These are phyloP conservation scores for Oncorhynchus keta DNA, from an alignment of 2,113 vertebrate genomes.

Conservation along the genomic window DNA sequence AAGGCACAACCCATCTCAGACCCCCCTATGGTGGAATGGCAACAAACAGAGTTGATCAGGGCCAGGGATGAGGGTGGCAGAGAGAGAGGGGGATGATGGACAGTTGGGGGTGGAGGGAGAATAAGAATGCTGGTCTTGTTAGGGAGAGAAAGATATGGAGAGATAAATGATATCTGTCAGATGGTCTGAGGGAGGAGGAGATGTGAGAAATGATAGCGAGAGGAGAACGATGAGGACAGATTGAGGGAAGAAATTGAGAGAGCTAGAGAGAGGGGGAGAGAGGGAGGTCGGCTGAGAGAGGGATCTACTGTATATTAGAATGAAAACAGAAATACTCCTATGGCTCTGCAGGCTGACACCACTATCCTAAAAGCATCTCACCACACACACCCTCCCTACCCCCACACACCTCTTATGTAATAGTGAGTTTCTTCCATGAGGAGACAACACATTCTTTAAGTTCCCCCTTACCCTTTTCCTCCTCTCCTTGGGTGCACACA, in stretches of 20 bases:
- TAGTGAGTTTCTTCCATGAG: conserved; percentile 22
- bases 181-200: conserved; percentile 60
- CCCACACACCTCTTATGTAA: conserved; percentile 4
- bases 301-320: conserved; percentile 51
- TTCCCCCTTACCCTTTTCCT: not conserved
- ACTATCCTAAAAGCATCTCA: conserved; percentile 20
- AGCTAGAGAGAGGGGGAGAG: not conserved
- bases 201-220: conserved; percentile 36
- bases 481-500: not conserved
- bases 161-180: conserved; percentile 64
- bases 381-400: conserved; percentile 7
- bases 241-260: conserved; percentile 49
- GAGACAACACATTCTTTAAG: conserved; percentile 26
- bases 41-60: not conserved
- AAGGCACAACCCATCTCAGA: conserved; percentile 20
- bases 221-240: conserved; percentile 37
- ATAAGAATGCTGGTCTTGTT: not conserved
- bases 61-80: too few relatives aligned
- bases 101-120: not conserved
- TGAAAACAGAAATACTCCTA: conserved; percentile 40
- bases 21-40: too few relatives aligned
- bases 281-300: conserved; percentile 49
- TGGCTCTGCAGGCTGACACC: conserved; percentile 46
- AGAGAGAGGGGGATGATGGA: not conserved
- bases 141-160: conserved; percentile 50